These are phyloP conservation scores for Orthosia gracilis DNA, from an alignment of 2,888 invertebrate species.

Conservation along the genomic window DNA sequence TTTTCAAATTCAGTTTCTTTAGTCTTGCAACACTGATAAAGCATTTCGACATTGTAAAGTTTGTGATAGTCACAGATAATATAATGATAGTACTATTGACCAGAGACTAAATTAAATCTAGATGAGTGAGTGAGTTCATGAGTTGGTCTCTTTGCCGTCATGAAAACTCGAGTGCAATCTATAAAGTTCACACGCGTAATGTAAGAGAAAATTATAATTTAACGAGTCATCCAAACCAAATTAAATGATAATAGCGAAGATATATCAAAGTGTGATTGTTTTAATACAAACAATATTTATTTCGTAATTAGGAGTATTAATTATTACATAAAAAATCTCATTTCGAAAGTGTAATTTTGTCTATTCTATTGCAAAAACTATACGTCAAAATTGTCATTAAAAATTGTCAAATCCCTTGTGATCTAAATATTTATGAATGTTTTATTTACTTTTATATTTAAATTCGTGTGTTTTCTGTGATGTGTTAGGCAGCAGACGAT, in stretches of 20 bases:
- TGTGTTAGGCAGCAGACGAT: conserved; percentile 56
- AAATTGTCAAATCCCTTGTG: conserved; percentile 57
- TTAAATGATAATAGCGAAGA: conserved; percentile 13
- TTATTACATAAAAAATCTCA: conserved; percentile 10
- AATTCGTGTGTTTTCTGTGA: conserved; percentile 38
- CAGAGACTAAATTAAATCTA: conserved; percentile 39
- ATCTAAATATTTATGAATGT: conserved; percentile 47
- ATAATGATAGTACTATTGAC: conserved; percentile 11
- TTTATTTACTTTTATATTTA: conserved; percentile 40
- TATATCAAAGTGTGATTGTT: conserved; percentile 6
- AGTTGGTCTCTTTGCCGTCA: conserved; percentile 14
- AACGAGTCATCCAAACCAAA: conserved; percentile 25
- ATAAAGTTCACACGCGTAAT: conserved; percentile 22
- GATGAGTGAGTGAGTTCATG: conserved; percentile 30
- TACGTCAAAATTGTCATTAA: conserved; percentile 64
- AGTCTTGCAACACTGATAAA: conserved; percentile 21
- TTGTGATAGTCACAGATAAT: too few species aligned
- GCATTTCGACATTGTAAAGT: background rate
- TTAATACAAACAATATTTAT: background rate
- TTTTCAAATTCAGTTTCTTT: background rate
- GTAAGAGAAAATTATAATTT: conserved; percentile 10
- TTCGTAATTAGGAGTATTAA: background rate
- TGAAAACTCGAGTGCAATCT: conserved; percentile 23
- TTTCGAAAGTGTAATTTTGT: conserved; percentile 50
- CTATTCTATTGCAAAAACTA: conserved; percentile 61